Conservation (phyloP, 2,797 vertebrate genomes). For the Sebastes taczanowskii region DNA sequence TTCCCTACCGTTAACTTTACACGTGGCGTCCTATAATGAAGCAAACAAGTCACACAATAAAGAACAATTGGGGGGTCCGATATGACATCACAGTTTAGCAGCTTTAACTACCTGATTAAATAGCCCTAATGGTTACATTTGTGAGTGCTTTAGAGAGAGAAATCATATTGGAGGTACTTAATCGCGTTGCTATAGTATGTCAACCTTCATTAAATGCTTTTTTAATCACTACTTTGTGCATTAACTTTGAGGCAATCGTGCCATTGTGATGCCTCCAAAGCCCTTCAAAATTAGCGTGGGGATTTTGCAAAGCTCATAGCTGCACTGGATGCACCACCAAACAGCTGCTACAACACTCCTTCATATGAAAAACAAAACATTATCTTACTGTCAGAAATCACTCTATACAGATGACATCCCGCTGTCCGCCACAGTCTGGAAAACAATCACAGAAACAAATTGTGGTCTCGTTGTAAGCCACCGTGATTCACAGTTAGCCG, state of each 20-base stretch:
- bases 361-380: conserved; percentile 29
- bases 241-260: conserved; percentile 41
- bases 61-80: conserved; percentile 26
- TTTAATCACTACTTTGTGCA: conserved; percentile 24
- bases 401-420: conserved; percentile 44
- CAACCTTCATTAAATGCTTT: conserved; percentile 15
- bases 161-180: conserved; percentile 33
- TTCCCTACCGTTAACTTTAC: conserved; percentile 24
- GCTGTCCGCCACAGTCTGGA: conserved; percentile 4
- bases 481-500: conserved; percentile 33
- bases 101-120: conserved; percentile 79
- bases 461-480: conserved; percentile 23
- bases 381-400: conserved; percentile 9
- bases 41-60: conserved; percentile 46
- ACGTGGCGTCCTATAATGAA: conserved; percentile 24
- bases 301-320: conserved; percentile 51
- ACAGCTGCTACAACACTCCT: conserved; percentile 46
- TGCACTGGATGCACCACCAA: conserved; percentile 27
- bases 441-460: conserved; percentile 24
- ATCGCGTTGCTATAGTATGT: conserved; percentile 42
- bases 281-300: conserved; percentile 31
- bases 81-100: conserved; percentile 71
- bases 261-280: conserved; percentile 19
- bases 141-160: conserved; percentile 41
- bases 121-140: conserved; percentile 69